Evolutionary conservation across 2,797 vertebrate species (phyloP).

Genomic region (Crax fasciolata): DNA sequence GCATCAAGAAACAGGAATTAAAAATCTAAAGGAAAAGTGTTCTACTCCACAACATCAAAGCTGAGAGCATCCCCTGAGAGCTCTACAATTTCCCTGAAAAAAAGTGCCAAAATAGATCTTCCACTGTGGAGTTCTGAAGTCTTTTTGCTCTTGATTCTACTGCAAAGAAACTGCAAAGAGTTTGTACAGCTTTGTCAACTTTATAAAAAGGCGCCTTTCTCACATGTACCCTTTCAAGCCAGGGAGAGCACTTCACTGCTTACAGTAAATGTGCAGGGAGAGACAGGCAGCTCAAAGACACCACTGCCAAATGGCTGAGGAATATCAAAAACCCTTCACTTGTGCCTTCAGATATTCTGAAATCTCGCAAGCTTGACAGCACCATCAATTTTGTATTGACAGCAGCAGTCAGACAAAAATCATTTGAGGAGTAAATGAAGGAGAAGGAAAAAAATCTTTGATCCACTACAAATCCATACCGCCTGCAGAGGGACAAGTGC

Average conservation of each 20-base stretch:
- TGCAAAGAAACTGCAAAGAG: slow-evolving; percentile 29
- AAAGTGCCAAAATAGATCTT: slow-evolving; percentile 42
- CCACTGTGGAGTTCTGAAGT: slow-evolving; percentile 11
- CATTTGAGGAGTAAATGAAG: slow-evolving; percentile 53
- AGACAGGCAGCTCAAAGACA: slow-evolving; percentile 42
- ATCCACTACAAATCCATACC: slow-evolving; percentile 49
- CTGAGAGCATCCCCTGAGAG: background rate
- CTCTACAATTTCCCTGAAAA: background rate
- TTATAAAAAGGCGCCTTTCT: slow-evolving; percentile 23
- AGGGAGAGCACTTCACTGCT: slow-evolving; percentile 25
- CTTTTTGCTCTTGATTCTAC: slow-evolving; percentile 14
- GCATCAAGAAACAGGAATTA: background rate
- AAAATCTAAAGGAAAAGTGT: background rate
- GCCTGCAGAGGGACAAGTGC: slow-evolving; percentile 12
- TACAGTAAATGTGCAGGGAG: background rate
- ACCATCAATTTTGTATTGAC: slow-evolving; percentile 67
- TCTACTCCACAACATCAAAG: background rate
- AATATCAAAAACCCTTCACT: slow-evolving; percentile 47
- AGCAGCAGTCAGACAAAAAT: slow-evolving; percentile 60
- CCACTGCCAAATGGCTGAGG: background rate
- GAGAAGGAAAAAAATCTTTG: slow-evolving; percentile 16
- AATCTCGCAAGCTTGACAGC: slow-evolving; percentile 58
- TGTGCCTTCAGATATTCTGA: slow-evolving; percentile 12
- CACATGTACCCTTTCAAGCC: slow-evolving; percentile 20
- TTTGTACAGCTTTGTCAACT: slow-evolving; percentile 41